Evolutionary conservation across 1,140 invertebrate species (phyloP).

Genomic region (Apis laboriosa): DNA sequence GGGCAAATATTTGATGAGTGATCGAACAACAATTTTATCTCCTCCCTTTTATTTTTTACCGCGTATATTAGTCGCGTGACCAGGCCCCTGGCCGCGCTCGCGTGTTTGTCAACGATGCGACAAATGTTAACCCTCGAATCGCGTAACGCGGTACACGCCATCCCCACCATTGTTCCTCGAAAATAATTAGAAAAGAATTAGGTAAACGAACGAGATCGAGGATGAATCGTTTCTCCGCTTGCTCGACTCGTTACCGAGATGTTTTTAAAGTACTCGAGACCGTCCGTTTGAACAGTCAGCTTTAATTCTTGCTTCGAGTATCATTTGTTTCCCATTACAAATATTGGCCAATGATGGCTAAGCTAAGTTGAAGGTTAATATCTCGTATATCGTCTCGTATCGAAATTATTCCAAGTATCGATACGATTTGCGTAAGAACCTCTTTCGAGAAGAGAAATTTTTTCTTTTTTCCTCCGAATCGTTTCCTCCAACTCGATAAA

Average conservation of each 20-base stretch:
- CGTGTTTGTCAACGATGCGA: neutral
- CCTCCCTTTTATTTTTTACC: neutral
- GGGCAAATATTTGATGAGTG: neutral
- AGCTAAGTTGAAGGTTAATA: no score
- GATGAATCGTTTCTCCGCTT: neutral
- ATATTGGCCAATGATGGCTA: no score
- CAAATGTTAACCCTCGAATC: neutral
- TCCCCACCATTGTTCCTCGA: no score
- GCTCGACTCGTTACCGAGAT: neutral
- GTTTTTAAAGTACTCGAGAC: neutral
- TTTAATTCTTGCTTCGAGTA: no score
- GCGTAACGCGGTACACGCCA: neutral
- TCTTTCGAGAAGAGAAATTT: neutral
- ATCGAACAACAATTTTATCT: slow-evolving; percentile 14
- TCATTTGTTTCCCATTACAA: no score
- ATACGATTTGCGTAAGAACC: no score
- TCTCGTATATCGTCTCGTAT: no score
- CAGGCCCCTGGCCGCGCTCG: neutral
- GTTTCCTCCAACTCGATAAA: no score
- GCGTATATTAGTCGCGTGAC: slow-evolving; percentile 5
- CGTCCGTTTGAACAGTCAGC: neutral
- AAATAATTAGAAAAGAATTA: slow-evolving; percentile 4
- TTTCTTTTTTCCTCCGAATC: neutral
- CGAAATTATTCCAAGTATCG: no score
- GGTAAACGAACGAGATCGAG: neutral